A percentile compares a stretch with the other conserved stretches of the same genome.
Evolutionary conservation across 1,140 invertebrate genomes (phyloP).

Genomic region (Trachymyrmex septentrionalis): DNA sequence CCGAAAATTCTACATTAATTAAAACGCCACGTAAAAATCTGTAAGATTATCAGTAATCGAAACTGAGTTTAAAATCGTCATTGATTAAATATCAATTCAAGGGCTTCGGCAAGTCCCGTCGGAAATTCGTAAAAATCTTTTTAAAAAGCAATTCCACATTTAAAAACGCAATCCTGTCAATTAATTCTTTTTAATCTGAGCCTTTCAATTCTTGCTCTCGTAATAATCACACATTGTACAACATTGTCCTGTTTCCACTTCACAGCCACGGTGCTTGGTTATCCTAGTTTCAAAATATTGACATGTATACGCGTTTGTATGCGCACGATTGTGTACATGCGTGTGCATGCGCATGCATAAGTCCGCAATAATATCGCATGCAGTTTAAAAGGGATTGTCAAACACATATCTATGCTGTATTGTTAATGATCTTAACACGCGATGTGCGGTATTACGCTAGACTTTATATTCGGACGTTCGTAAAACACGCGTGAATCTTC

Average conservation of each 20-base stretch:
- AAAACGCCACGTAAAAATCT: neutral
- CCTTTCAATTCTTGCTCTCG: neutral
- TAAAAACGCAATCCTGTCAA: neutral
- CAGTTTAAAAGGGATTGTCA: constrained; percentile 85
- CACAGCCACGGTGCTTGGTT: constrained; percentile 4
- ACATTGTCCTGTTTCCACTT: neutral
- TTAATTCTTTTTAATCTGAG: neutral
- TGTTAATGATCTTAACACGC: constrained; percentile 51
- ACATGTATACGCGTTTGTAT: constrained; percentile 20
- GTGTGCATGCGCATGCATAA: constrained; percentile 67
- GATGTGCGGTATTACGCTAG: constrained; percentile 16
- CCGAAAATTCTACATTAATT: neutral
- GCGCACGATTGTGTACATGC: constrained; percentile 41
- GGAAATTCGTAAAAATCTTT: neutral
- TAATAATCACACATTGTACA: neutral
- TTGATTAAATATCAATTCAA: neutral
- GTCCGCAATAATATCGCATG: constrained; percentile 80
- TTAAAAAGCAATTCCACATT: neutral
- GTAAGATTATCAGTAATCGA: neutral
- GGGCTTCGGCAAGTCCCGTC: neutral
- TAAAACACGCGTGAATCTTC: constrained; percentile 22
- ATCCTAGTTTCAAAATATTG: constrained; percentile 30
- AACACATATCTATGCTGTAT: constrained; percentile 80
- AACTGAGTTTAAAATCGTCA: neutral
- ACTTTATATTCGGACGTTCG: constrained; percentile 23